Percentiles rank a stretch among this genome's conserved stretches.
Conservation (phyloP, 2,888 invertebrate genomes). For the Xestoiulus laeticollis region DNA sequence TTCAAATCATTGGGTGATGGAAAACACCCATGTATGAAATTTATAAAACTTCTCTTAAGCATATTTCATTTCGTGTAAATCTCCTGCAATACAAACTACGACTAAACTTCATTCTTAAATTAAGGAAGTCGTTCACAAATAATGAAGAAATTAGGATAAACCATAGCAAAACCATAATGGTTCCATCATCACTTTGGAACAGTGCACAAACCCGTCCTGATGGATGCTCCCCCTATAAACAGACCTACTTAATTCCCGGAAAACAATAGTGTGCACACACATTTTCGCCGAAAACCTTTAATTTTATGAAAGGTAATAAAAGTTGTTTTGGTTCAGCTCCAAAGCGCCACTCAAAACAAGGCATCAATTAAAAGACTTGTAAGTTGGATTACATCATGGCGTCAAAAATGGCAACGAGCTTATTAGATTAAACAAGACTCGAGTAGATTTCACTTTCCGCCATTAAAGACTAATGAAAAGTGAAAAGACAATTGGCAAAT, state of each 20-base stretch:
- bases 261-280: background rate
- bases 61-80: too few species aligned
- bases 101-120: too few species aligned
- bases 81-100: too few species aligned
- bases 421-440: background rate
- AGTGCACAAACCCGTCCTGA: too few species aligned
- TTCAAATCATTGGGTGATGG: too few species aligned
- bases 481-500: conserved; percentile 28
- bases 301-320: background rate
- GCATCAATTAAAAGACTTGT: background rate
- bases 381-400: background rate
- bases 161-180: too few species aligned
- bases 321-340: background rate
- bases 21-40: too few species aligned
- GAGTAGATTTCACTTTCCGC: background rate
- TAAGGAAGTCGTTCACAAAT: too few species aligned
- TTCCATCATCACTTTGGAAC: too few species aligned
- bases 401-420: conserved; percentile 1
- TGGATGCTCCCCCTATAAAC: too few species aligned
- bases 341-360: background rate
- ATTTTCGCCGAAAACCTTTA: background rate
- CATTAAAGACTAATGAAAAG: conserved; percentile 31
- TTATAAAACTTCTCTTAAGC: too few species aligned
- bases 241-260: background rate
- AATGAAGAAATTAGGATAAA: too few species aligned